Evolutionary conservation across 2,797 vertebrate genomes (phyloP).

Genomic region (Alca torda): DNA sequence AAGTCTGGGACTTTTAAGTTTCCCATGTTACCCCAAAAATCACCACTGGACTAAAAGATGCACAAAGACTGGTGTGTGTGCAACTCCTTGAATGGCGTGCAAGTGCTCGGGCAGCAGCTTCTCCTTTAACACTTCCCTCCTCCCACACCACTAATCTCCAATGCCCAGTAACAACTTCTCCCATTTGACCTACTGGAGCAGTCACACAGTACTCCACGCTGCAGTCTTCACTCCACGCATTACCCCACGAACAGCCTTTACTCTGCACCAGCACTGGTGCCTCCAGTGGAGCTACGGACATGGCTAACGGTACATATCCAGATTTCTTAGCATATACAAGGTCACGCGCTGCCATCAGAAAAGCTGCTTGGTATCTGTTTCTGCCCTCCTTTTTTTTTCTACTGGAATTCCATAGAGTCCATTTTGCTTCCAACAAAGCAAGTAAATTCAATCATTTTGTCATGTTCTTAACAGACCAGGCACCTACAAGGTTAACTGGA

Average conservation of each 20-base stretch:
- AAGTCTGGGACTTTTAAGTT: neutral
- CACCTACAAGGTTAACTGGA: neutral
- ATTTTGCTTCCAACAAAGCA: neutral
- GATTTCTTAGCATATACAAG: neutral
- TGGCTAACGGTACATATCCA: neutral
- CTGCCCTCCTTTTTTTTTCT: neutral
- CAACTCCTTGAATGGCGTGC: neutral
- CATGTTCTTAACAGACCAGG: neutral
- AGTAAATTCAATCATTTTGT: neutral
- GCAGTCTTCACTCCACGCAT: neutral
- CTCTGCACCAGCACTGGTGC: neutral
- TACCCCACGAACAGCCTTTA: neutral
- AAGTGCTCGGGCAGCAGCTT: neutral
- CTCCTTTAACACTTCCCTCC: neutral
- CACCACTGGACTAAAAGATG: neutral
- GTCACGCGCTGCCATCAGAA: neutral
- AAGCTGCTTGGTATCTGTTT: neutral
- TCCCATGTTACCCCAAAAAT: neutral
- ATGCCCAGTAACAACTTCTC: neutral
- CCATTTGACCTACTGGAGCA: neutral
- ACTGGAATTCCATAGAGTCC: neutral
- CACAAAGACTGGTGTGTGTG: neutral
- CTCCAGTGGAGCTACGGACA: neutral
- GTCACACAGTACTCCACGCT: neutral
- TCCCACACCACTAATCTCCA: neutral